A percentile compares a stretch with the other conserved stretches of the same genome.
Evolutionary conservation across 2,888 invertebrate genomes (phyloP).

Genomic region (Caradrina clavipalpis): DNA sequence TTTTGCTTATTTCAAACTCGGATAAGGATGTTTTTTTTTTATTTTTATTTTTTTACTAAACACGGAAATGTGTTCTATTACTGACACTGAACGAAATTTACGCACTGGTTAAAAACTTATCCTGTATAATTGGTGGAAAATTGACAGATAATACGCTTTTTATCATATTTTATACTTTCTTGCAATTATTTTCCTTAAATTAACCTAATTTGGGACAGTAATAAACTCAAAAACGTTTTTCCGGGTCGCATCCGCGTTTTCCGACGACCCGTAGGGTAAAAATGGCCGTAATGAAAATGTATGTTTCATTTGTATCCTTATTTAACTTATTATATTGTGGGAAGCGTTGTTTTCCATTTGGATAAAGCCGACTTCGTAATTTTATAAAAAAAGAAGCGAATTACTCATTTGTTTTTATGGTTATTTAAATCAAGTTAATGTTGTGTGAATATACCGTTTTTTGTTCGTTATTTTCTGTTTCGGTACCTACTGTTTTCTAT

Average conservation of each 20-base stretch:
- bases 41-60: too few species aligned
- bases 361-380: not conserved
- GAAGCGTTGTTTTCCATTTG: conserved; percentile 7
- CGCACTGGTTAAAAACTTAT: too few species aligned
- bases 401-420: not conserved
- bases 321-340: conserved; percentile 16
- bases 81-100: too few species aligned
- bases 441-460: too few species aligned
- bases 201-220: conserved; percentile 10
- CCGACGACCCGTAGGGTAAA: conserved; percentile 1
- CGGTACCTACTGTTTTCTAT: not conserved
- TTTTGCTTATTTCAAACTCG: too few species aligned
- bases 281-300: conserved; percentile 30
- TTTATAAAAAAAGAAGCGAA: not conserved
- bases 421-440: not conserved
- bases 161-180: too few species aligned
- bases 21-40: too few species aligned
- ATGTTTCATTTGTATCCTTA: conserved; percentile 33
- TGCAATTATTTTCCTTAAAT: conserved; percentile 4
- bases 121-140: too few species aligned
- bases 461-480: too few species aligned
- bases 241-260: not conserved
- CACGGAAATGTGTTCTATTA: too few species aligned
- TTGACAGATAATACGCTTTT: too few species aligned
- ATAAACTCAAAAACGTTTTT: conserved; percentile 10